Evolutionary conservation across 2,888 invertebrate genomes (phyloP).

Genomic region (Hermaeophaga mercurialis): DNA sequence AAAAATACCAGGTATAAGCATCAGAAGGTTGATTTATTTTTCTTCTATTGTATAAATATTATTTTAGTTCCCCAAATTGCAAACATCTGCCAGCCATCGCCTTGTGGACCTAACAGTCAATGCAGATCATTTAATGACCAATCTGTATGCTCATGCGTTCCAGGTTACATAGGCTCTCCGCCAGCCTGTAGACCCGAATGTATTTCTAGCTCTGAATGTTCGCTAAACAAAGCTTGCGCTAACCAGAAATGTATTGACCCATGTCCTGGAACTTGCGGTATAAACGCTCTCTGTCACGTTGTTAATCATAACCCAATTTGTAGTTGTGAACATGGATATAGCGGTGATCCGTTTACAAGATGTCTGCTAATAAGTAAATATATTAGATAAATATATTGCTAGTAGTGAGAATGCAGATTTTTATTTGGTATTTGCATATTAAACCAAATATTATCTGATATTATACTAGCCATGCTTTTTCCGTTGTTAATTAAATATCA

Average conservation of each 20-base stretch:
- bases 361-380: slow-evolving; percentile 62
- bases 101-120: slow-evolving; percentile 63
- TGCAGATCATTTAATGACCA: slow-evolving; percentile 62
- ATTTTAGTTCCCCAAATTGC: slow-evolving; percentile 25
- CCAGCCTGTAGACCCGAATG: slow-evolving; percentile 66
- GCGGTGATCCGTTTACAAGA: slow-evolving; percentile 70
- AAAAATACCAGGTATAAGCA: slow-evolving; percentile 57
- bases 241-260: slow-evolving; percentile 68
- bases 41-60: slow-evolving; percentile 4
- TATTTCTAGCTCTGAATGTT: slow-evolving; percentile 63
- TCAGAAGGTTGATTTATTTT: no score
- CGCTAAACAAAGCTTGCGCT: slow-evolving; percentile 62
- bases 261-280: slow-evolving; percentile 64
- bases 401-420: no score
- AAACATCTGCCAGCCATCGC: slow-evolving; percentile 61
- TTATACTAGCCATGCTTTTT: no score
- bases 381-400: not conserved
- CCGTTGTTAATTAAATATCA: not conserved
- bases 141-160: slow-evolving; percentile 64
- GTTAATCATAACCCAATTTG: slow-evolving; percentile 66
- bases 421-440: no score
- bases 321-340: slow-evolving; percentile 60
- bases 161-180: slow-evolving; percentile 63
- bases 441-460: no score
- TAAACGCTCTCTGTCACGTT: slow-evolving; percentile 62